Evolutionary conservation across 2,113 vertebrate genomes (phyloP), one percentile per base, ranked within the genome.

Genomic region (Cromileptes altivelis): DNA sequence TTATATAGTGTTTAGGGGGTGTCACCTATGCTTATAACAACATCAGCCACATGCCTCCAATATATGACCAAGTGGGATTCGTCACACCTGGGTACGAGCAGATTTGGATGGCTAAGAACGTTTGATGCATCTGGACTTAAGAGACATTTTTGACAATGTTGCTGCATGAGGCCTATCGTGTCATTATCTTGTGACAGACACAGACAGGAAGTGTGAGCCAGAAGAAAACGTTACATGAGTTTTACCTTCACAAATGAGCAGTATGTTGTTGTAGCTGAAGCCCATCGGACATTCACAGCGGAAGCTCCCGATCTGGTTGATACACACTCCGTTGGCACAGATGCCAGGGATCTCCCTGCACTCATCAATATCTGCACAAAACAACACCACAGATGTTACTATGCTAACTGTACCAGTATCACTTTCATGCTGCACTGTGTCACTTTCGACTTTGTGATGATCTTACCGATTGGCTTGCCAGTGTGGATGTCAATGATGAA

Each of bases 291-390:
- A 99, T 91, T 99, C 97, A 37, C 98, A 99, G 73, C 96, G 96
- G 96, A 99, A 99, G 88, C 97, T 99, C 57, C 98, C 97, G 0
- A 97, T 97, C 87, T 98, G 98, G 94, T 99, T 98, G 95, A 99
- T 96, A 88, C 98, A 99, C 72, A 97, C 93, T 0, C 98, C 97
- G 0, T 95, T 95, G 7, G 96, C 95, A 62, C 98, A 99, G 92
- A 99, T 96, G 0, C 96, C 95, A 0, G 97, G 96, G 78, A 99
- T 99, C 94, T 97, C 97, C 0, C 96, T 94, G 85, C 97, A 99
- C 89, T 99, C 98, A 0, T 98, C 97, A 0, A 99, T 98, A 91
- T 99, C 98, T 99, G 94, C 19, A 27, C 33, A 81, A 55, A 83
- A 56, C 57, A 75, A 57, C 42, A 71, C 0, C 52, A 14, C 58